phyloP scores from a whole-genome alignment of 2,888 invertebrate genomes.

The Cheilosia soror region DNA sequence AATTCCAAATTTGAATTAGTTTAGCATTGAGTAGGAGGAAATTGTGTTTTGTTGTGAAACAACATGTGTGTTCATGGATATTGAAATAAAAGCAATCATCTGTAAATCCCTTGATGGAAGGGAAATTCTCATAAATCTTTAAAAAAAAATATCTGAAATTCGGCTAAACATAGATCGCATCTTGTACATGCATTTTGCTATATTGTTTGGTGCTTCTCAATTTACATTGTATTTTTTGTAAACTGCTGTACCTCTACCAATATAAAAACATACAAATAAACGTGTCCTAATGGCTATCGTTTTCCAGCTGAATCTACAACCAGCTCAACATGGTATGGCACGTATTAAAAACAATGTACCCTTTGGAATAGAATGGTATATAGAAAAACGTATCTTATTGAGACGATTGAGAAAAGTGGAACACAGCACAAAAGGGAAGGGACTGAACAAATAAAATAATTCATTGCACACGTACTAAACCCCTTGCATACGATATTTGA shows the following conservation, averaged over 20 bases:
- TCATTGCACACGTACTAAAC: slow-evolving; percentile 23
- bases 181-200: too few species aligned
- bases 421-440: slow-evolving; percentile 4
- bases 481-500: not conserved
- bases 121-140: too few species aligned
- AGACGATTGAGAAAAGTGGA: slow-evolving; percentile 4
- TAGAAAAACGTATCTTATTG: not conserved
- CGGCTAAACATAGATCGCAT: too few species aligned
- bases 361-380: not conserved
- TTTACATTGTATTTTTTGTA: not conserved
- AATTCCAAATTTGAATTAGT: too few species aligned
- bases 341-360: slow-evolving; percentile 4
- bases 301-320: not conserved
- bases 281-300: not conserved
- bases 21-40: too few species aligned
- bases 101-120: too few species aligned
- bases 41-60: too few species aligned
- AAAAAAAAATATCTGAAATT: too few species aligned
- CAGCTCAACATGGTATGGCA: not conserved
- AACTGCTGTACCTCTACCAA: too few species aligned
- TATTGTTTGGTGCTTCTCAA: too few species aligned
- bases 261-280: not conserved
- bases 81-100: too few species aligned
- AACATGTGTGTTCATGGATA: too few species aligned
- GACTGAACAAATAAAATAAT: slow-evolving; percentile 10